phyloP scores from a whole-genome alignment of 2,888 invertebrate species.

The Tetragonula carbonaria region DNA sequence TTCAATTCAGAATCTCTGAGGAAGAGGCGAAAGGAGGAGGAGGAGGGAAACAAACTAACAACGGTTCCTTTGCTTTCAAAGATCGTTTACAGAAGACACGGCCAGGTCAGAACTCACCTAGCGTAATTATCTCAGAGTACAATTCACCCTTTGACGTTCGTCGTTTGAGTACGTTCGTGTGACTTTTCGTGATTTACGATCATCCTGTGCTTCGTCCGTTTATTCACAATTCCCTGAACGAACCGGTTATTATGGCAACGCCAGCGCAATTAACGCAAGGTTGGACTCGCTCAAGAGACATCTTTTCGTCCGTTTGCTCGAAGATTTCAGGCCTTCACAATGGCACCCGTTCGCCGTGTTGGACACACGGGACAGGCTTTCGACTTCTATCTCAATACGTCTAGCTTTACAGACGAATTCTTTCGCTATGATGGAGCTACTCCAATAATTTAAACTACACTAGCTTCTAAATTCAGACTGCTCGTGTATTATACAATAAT shows the following conservation, averaged over 20 bases:
- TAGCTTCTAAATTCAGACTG: background rate
- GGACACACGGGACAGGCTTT: background rate
- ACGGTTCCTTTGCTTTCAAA: slow-evolving; percentile 37
- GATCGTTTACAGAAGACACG: slow-evolving; percentile 50
- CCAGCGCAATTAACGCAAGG: slow-evolving; percentile 4
- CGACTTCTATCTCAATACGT: no score
- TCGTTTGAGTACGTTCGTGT: slow-evolving; percentile 20
- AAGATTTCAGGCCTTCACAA: background rate
- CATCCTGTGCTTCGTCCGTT: slow-evolving; percentile 2
- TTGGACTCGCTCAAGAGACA: background rate
- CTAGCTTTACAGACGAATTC: background rate
- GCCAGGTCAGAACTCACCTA: slow-evolving; percentile 48
- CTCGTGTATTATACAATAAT: background rate
- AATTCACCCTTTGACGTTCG: slow-evolving; percentile 52
- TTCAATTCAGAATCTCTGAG: background rate
- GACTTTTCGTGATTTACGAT: slow-evolving; percentile 55
- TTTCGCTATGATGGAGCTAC: background rate
- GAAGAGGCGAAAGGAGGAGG: background rate
- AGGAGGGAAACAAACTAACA: background rate
- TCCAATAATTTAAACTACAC: no score
- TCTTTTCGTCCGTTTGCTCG: background rate
- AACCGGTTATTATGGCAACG: slow-evolving; percentile 36
- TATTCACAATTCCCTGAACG: slow-evolving; percentile 40
- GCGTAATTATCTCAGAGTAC: slow-evolving; percentile 50
- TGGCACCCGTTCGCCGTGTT: background rate